phyloP scores from a whole-genome alignment of 2,113 vertebrate species.

The Mohoua ochrocephala region DNA sequence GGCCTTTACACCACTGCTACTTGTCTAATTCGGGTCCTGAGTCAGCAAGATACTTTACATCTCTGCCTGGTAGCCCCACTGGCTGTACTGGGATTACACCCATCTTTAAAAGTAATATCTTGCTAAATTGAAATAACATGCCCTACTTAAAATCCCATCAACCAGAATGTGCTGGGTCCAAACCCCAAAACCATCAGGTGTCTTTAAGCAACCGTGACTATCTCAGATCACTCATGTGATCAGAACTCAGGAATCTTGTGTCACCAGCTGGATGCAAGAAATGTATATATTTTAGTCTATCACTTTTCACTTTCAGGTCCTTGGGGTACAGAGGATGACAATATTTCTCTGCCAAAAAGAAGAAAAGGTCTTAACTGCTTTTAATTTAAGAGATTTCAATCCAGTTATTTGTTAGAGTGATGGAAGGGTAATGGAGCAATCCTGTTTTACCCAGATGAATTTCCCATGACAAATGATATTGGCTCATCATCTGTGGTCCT shows the following conservation, averaged over 20 bases:
- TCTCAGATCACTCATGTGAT: not conserved
- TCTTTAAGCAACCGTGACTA: not conserved
- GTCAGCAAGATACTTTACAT: conserved; percentile 39
- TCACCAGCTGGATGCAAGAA: not conserved
- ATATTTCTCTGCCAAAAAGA: conserved; percentile 39
- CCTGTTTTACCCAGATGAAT: conserved; percentile 81
- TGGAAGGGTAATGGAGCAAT: conserved; percentile 71
- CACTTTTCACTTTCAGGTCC: conserved; percentile 42
- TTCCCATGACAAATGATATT: conserved; percentile 89
- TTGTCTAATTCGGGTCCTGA: conserved; percentile 49
- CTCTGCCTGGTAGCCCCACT: conserved; percentile 35
- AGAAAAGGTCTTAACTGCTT: conserved; percentile 58
- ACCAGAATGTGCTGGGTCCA: not conserved
- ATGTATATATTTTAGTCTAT: not conserved
- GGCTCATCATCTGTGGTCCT: conserved; percentile 80
- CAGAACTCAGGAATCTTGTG: not conserved
- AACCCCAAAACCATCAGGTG: not conserved
- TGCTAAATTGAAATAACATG: conserved; percentile 45
- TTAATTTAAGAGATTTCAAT: conserved; percentile 68
- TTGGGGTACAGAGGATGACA: conserved; percentile 22
- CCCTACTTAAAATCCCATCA: conserved; percentile 40
- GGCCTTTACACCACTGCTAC: conserved; percentile 26
- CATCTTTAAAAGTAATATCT: conserved; percentile 35
- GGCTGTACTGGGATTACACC: conserved; percentile 31
- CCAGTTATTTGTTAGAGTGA: conserved; percentile 69